Percentiles rank a stretch among this genome's conserved stretches.
These are phyloP conservation scores for Pararge aegeria DNA, from an alignment of 1,140 invertebrate genomes.

Conservation along the genomic window DNA sequence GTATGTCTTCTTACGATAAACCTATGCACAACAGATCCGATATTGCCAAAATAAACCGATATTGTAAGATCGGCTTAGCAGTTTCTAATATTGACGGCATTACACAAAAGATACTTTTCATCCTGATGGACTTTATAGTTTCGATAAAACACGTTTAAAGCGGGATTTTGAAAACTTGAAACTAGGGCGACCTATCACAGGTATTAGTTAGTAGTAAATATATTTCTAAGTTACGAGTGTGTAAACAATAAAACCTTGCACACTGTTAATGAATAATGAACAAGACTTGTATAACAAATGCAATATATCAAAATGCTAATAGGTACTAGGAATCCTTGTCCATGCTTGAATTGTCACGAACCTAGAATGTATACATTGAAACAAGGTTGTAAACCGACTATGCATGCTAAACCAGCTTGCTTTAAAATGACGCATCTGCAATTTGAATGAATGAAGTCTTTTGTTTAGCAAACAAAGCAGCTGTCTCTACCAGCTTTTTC, in stretches of 20 bases:
- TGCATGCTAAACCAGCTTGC: conserved; percentile 19
- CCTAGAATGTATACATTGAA: conserved; percentile 2
- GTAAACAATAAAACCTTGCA: background rate
- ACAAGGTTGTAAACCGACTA: conserved; percentile 16
- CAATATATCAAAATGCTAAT: conserved; percentile 12
- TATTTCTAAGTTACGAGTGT: background rate
- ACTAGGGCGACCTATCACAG: too few species aligned
- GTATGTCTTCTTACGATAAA: too few species aligned
- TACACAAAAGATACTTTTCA: too few species aligned
- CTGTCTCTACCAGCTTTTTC: background rate
- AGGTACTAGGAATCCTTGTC: conserved; percentile 2
- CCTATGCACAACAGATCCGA: too few species aligned
- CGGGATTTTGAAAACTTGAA: too few species aligned
- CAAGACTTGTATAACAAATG: background rate
- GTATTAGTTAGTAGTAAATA: too few species aligned
- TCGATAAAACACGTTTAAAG: too few species aligned
- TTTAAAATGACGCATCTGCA: conserved; percentile 27
- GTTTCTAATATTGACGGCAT: too few species aligned
- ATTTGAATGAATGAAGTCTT: conserved; percentile 18
- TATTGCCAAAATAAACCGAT: too few species aligned
- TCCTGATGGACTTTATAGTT: too few species aligned
- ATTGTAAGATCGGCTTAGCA: too few species aligned
- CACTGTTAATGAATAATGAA: background rate
- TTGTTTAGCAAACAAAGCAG: conserved; percentile 21
- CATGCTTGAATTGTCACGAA: background rate